Evolutionary conservation across 2,113 vertebrate species (phyloP).

Genomic region (Nettapus auritus): DNA sequence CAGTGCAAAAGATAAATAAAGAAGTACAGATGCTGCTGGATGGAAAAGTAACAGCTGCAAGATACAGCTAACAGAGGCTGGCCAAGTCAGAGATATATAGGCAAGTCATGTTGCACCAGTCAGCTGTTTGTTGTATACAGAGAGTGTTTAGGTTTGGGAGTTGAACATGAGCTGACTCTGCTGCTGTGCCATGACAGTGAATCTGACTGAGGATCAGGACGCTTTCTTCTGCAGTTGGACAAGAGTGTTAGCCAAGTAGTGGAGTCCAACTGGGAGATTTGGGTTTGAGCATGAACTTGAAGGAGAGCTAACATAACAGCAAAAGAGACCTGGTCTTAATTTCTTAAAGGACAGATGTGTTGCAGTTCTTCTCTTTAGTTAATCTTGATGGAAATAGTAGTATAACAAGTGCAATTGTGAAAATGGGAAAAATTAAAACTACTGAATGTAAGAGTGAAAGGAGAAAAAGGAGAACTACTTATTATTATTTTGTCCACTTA

Average conservation of each 20-base stretch:
- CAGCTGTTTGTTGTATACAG: not conserved
- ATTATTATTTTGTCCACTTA: not conserved
- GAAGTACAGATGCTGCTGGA: not conserved
- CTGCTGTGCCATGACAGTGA: not conserved
- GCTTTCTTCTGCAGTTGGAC: not conserved
- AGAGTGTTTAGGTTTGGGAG: not conserved
- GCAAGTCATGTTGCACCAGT: not conserved
- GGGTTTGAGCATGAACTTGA: not conserved
- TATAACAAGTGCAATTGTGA: not conserved
- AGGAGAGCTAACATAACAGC: not conserved
- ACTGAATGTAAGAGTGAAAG: not conserved
- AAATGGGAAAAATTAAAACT: not conserved
- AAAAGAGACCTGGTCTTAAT: not conserved
- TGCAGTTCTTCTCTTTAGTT: not conserved
- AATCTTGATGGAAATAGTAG: not conserved
- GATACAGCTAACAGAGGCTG: rapidly evolving
- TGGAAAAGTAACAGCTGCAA: not conserved
- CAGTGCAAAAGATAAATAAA: rapidly evolving
- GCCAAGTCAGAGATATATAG: not conserved
- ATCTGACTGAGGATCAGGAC: not conserved
- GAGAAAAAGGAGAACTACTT: not conserved
- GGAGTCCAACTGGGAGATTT: not conserved
- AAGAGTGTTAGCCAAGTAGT: not conserved
- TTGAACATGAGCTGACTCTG: not conserved
- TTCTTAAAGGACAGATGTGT: not conserved